Conservation (phyloP, 35 echinoderm and acorn worm species). For the Patiria miniata region DNA sequence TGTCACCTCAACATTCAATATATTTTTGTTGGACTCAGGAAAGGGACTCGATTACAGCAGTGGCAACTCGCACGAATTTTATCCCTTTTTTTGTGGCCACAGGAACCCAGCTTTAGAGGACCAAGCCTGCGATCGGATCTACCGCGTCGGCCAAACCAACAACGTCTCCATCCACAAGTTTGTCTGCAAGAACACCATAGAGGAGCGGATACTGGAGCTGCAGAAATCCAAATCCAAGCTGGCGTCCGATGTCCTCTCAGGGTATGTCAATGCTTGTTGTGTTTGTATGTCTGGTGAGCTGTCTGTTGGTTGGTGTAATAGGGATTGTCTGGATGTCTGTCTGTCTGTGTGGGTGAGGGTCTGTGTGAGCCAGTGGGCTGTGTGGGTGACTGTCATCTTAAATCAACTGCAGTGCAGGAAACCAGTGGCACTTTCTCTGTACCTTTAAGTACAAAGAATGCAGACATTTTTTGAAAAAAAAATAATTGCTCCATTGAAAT, state of each 20-base stretch:
- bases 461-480: too few species aligned
- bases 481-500: too few species aligned
- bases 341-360: not conserved
- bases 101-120: slow-evolving; percentile 97
- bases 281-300: not conserved
- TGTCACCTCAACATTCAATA: too few species aligned
- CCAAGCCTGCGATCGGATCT: slow-evolving; percentile 94
- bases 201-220: slow-evolving; percentile 70
- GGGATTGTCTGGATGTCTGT: not conserved
- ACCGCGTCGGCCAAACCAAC: slow-evolving; percentile 78
- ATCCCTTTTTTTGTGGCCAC: too few species aligned
- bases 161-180: slow-evolving; percentile 95
- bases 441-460: too few species aligned
- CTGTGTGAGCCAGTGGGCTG: too few species aligned
- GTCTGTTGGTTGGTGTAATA: not conserved
- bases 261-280: slow-evolving; percentile 57
- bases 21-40: too few species aligned
- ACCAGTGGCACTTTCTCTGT: too few species aligned
- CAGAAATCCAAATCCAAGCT: slow-evolving; percentile 86
- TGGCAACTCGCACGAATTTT: too few species aligned
- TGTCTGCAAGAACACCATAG: slow-evolving; percentile 87
- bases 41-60: too few species aligned
- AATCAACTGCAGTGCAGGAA: too few species aligned
- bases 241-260: slow-evolving; percentile 87
- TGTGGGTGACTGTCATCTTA: too few species aligned